Evolutionary conservation across 2,797 vertebrate genomes (phyloP).

Genomic region (Fringilla coelebs): DNA sequence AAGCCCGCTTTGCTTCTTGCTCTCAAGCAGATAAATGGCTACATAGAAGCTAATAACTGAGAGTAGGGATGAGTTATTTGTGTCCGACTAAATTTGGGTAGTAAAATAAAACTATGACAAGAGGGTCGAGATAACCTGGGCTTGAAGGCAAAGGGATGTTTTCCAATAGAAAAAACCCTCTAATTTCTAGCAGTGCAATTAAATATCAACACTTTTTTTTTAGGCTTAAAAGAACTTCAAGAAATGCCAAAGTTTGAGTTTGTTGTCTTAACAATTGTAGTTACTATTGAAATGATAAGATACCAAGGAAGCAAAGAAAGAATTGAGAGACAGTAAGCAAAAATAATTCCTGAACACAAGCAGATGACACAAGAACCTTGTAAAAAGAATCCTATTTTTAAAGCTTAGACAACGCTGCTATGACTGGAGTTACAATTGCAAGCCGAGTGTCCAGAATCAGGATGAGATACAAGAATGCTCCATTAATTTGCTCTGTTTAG

Average conservation of each 20-base stretch:
- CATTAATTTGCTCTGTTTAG: neutral
- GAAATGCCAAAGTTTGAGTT: neutral
- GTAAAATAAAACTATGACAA: neutral
- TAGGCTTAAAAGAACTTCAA: neutral
- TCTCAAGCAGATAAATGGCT: neutral
- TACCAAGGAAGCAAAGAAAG: neutral
- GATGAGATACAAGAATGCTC: neutral
- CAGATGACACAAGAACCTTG: neutral
- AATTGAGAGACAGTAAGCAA: neutral
- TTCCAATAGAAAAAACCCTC: neutral
- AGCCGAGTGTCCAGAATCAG: neutral
- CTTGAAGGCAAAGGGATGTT: neutral
- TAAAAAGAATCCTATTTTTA: neutral
- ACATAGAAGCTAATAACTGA: neutral
- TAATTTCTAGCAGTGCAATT: neutral
- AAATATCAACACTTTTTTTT: neutral
- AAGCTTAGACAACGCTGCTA: neutral
- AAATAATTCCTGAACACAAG: constrained; percentile 7
- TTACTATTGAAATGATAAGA: neutral
- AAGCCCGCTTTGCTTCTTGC: neutral
- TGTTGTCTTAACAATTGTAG: neutral
- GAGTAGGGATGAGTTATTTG: neutral
- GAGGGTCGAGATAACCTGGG: neutral
- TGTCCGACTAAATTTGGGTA: neutral
- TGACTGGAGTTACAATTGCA: neutral